phyloP scores from a whole-genome alignment of 2,888 invertebrate genomes.

The Ichneumoninae sp. region DNA sequence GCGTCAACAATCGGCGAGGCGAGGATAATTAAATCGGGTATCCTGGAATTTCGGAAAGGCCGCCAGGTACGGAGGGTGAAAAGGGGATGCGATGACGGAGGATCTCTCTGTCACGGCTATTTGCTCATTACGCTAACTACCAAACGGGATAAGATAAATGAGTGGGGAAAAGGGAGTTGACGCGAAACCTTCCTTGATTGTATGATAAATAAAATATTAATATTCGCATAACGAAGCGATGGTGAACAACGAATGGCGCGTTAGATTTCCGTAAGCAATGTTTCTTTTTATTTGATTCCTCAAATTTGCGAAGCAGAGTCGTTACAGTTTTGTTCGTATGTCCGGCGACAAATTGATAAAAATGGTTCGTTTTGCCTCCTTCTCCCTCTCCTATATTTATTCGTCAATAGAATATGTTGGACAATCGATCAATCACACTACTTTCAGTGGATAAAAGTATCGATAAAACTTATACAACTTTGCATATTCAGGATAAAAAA shows the following conservation, averaged over 20 bases:
- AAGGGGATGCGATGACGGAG: not conserved
- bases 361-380: not conserved
- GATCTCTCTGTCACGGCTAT: not conserved
- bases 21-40: not conserved
- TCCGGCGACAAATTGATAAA: not conserved
- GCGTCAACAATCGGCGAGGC: not conserved
- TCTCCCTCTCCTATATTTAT: not conserved
- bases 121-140: conserved; percentile 29
- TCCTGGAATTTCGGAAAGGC: not conserved
- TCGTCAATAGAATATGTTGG: not conserved
- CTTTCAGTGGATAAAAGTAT: conserved; percentile 1
- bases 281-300: no score
- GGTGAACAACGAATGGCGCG: not conserved
- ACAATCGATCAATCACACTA: conserved; percentile 30
- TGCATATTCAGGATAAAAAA: not conserved
- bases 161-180: not conserved
- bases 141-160: not conserved
- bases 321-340: no score
- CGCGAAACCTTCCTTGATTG: not conserved
- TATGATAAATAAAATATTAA: conserved; percentile 15
- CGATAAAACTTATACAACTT: conserved; percentile 19
- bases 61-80: not conserved
- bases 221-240: conserved; percentile 5
- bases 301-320: no score
- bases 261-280: not conserved